A percentile compares a stretch with the other conserved stretches of the same genome.
These are phyloP conservation scores for Chaenogobius annularis DNA, from an alignment of 2,113 vertebrate genomes.

Conservation along the genomic window DNA sequence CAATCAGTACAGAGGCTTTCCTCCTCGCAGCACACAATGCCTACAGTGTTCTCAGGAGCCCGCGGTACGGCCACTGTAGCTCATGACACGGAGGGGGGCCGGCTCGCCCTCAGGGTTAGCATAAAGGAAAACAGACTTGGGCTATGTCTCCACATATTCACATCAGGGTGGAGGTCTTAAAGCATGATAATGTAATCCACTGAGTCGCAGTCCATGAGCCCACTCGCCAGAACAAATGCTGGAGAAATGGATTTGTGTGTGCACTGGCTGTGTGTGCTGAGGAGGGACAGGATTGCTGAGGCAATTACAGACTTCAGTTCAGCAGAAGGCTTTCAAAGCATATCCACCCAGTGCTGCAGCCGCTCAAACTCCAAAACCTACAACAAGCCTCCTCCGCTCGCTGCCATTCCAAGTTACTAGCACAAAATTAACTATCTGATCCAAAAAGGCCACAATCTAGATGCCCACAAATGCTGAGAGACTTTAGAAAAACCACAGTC, in stretches of 20 bases:
- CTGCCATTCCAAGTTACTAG: constrained; percentile 50
- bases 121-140: constrained; percentile 55
- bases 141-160: constrained; percentile 53
- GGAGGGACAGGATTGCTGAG: constrained; percentile 57
- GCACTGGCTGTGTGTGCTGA: constrained; percentile 27
- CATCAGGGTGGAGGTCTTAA: constrained; percentile 42
- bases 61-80: constrained; percentile 59
- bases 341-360: constrained; percentile 72
- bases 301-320: constrained; percentile 78
- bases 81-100: constrained; percentile 38
- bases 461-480: constrained; percentile 17
- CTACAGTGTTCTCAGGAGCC: constrained; percentile 73
- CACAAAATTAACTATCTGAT: constrained; percentile 35
- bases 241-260: constrained; percentile 42
- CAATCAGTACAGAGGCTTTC: constrained; percentile 63
- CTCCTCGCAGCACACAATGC: constrained; percentile 71
- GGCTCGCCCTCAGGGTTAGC: constrained; percentile 49
- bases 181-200: constrained; percentile 54
- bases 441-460: constrained; percentile 24
- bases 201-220: constrained; percentile 17
- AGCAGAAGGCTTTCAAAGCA: constrained; percentile 69
- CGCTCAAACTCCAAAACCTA: constrained; percentile 43
- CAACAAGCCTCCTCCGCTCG: constrained; percentile 34
- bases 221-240: constrained; percentile 37
- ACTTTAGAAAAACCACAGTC: constrained; percentile 12